These are phyloP conservation scores for Sceloporus tristichus DNA, from an alignment of 2,113 vertebrate genomes.

Conservation along the genomic window DNA sequence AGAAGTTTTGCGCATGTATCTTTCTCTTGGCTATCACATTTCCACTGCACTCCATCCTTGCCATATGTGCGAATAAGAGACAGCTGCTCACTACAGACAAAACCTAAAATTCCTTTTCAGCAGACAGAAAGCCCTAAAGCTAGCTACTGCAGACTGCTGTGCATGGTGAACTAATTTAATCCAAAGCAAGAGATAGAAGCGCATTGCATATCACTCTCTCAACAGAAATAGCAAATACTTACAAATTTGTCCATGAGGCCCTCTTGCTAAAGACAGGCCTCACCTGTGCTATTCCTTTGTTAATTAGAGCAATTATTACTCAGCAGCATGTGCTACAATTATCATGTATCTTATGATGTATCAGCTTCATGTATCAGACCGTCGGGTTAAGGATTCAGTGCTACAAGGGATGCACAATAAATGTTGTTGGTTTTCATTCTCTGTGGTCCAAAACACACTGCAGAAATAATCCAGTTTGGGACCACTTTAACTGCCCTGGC, in stretches of 20 bases:
- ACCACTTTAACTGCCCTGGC: no score
- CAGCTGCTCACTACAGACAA: constrained; percentile 29
- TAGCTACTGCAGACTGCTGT: constrained; percentile 4
- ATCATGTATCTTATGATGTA: background rate
- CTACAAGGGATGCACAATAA: background rate
- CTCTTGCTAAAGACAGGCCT: background rate
- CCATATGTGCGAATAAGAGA: constrained; percentile 23
- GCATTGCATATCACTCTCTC: no score
- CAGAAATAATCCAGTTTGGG: no score
- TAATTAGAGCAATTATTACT: background rate
- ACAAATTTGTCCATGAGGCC: background rate
- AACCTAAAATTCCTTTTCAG: constrained; percentile 10
- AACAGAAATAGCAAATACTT: background rate
- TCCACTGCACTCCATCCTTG: constrained; percentile 20
- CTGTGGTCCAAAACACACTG: no score
- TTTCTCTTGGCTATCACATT: constrained; percentile 28
- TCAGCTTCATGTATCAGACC: background rate
- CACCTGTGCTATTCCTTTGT: background rate
- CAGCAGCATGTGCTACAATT: background rate
- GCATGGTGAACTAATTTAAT: background rate
- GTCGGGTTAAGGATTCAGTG: background rate
- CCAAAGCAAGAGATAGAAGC: background rate
- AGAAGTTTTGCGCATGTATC: constrained; percentile 23
- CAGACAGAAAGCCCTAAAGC: background rate
- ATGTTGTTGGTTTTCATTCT: background rate